A percentile compares a stretch with the other conserved stretches of the same genome.
phyloP scores from a whole-genome alignment of 2,113 vertebrate species.

The Apodemus speciosus region DNA sequence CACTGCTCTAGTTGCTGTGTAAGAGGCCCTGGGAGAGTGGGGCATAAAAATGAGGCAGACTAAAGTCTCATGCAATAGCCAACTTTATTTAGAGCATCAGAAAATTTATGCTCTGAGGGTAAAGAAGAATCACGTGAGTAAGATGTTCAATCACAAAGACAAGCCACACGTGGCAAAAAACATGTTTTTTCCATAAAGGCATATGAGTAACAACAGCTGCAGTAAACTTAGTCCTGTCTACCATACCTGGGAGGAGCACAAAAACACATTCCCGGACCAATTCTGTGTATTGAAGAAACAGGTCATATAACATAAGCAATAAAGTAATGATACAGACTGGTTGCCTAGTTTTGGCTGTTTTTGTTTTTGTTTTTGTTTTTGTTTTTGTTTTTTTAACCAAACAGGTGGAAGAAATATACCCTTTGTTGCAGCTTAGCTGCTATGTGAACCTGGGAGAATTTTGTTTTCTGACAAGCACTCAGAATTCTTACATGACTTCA shows the following conservation, averaged over 20 bases:
- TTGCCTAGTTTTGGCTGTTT: background rate
- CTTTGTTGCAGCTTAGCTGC: background rate
- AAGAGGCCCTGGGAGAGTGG: too few species aligned
- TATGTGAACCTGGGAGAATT: background rate
- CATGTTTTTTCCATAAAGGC: background rate
- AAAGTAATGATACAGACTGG: constrained; percentile 42
- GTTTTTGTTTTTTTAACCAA: constrained; percentile 39
- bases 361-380: background rate
- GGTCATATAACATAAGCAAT: constrained; percentile 57
- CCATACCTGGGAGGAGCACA: background rate
- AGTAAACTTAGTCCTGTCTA: background rate
- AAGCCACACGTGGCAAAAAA: background rate
- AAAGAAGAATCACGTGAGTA: background rate
- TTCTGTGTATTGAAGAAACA: background rate
- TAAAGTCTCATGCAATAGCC: background rate
- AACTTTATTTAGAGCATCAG: background rate
- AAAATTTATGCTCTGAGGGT: background rate
- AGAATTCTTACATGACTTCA: background rate
- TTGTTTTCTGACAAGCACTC: background rate
- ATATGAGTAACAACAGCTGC: background rate
- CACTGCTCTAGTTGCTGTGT: background rate
- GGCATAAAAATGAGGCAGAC: background rate
- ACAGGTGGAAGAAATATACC: background rate
- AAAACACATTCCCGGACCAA: background rate
- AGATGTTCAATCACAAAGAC: background rate